These are phyloP conservation scores for Coilia nasus DNA, from an alignment of 2,797 vertebrate genomes.

Conservation along the genomic window DNA sequence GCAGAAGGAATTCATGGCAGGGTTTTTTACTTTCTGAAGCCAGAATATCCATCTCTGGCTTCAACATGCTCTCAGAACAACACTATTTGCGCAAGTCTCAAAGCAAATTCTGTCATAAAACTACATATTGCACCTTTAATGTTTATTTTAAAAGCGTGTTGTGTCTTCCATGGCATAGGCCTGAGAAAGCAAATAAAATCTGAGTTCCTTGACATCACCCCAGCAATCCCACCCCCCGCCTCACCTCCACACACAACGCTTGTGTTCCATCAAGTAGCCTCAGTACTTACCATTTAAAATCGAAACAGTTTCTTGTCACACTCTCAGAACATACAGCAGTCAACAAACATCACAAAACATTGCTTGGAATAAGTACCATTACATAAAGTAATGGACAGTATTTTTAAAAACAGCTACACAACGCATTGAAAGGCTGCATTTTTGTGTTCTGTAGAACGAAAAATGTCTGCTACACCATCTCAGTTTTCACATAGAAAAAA, in stretches of 20 bases:
- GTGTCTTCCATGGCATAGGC: neutral
- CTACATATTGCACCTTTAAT: slow-evolving; percentile 19
- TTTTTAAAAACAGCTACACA: slow-evolving; percentile 4
- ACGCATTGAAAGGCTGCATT: neutral
- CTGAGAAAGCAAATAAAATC: slow-evolving; percentile 10
- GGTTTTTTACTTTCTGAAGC: too few species aligned
- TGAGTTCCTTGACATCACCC: neutral
- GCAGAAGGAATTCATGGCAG: too few species aligned
- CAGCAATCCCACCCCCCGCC: neutral
- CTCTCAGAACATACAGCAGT: slow-evolving; percentile 12
- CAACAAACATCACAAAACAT: slow-evolving; percentile 22
- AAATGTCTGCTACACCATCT: neutral
- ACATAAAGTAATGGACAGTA: neutral
- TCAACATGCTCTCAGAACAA: neutral
- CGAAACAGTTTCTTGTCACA: neutral
- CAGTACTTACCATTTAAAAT: neutral
- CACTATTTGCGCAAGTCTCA: neutral
- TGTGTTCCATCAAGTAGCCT: neutral
- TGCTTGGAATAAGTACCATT: slow-evolving; percentile 10
- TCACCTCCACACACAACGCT: too few species aligned
- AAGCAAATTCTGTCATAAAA: slow-evolving; percentile 14
- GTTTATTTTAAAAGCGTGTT: neutral
- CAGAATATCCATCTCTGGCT: neutral
- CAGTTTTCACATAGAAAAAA: slow-evolving; percentile 1
- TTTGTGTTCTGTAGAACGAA: neutral